Conservation (phyloP, 2,888 invertebrate species). For the Sclerodermus sp. region DNA sequence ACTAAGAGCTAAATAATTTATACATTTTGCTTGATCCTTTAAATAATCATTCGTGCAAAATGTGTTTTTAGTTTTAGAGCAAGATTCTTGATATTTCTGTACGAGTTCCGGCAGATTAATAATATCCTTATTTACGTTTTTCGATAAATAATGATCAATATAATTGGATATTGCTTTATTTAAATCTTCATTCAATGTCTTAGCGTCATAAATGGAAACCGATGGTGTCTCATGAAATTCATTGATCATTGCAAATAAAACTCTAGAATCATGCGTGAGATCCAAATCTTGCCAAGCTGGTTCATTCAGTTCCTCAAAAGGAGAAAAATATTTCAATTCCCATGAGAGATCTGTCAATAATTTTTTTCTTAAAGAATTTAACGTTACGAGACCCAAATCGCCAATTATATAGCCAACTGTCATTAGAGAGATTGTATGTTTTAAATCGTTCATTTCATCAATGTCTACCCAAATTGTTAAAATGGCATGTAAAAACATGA, state of each 20-base stretch:
- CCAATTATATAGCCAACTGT: conserved; percentile 52
- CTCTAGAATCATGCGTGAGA: conserved; percentile 44
- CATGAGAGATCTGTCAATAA: conserved; percentile 34
- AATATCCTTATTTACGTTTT: conserved; percentile 6
- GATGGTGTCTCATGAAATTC: conserved; percentile 43
- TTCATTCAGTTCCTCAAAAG: conserved; percentile 48
- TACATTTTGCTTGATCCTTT: conserved; percentile 8
- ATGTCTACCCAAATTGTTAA: conserved; percentile 42
- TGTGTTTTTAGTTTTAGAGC: conserved; percentile 7
- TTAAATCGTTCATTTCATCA: conserved; percentile 34
- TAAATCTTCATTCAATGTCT: conserved; percentile 40
- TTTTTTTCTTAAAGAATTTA: conserved; percentile 46
- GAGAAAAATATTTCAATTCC: conserved; percentile 30
- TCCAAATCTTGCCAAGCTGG: conserved; percentile 51
- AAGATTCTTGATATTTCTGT: conserved; percentile 35
- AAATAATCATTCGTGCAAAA: conserved; percentile 21
- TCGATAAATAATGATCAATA: conserved; percentile 26
- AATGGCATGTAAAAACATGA: conserved; percentile 50
- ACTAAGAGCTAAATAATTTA: conserved; percentile 19
- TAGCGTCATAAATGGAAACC: conserved; percentile 37
- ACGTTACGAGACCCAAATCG: conserved; percentile 50
- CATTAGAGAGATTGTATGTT: conserved; percentile 38
- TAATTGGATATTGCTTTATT: conserved; percentile 33
- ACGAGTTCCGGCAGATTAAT: conserved; percentile 37
- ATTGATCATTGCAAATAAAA: conserved; percentile 48